These are phyloP conservation scores for Agrypnus murinus DNA, from an alignment of 2,888 invertebrate species.

Conservation along the genomic window DNA sequence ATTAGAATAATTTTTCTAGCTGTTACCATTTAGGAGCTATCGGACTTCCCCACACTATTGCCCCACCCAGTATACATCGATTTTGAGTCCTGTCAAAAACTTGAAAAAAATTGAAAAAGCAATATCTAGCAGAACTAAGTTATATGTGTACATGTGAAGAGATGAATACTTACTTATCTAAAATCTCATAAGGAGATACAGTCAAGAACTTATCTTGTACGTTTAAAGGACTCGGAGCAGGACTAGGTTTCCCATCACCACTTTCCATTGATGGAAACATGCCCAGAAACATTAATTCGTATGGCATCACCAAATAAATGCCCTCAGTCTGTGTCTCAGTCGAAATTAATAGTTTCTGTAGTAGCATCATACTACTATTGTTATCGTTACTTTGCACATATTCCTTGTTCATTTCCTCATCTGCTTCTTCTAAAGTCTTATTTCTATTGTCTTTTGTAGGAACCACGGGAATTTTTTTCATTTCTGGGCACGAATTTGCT, in stretches of 20 bases:
- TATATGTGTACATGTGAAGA: constrained; percentile 37
- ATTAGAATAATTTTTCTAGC: too few relatives aligned
- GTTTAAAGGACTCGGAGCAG: constrained; percentile 66
- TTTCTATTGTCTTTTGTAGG: constrained; percentile 57
- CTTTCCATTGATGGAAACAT: constrained; percentile 74
- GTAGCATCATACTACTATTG: constrained; percentile 30
- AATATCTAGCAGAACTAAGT: constrained; percentile 29
- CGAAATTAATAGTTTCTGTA: constrained; percentile 39
- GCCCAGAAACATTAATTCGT: constrained; percentile 85
- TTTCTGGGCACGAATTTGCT: constrained; percentile 80
- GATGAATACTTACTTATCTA: constrained; percentile 74
- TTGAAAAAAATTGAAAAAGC: too few relatives aligned
- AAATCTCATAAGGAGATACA: constrained; percentile 75
- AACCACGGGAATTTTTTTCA: constrained; percentile 69
- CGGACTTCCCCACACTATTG: too few relatives aligned
- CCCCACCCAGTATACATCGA: too few relatives aligned
- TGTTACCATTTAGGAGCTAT: too few relatives aligned
- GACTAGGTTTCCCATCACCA: constrained; percentile 65
- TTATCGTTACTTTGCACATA: constrained; percentile 31
- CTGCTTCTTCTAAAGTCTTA: constrained; percentile 68
- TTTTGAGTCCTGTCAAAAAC: too few relatives aligned
- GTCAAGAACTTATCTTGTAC: constrained; percentile 56
- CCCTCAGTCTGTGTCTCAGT: constrained; percentile 78
- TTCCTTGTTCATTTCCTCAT: constrained; percentile 63
- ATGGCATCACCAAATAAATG: constrained; percentile 79